These are phyloP conservation scores for Escarpia spicata DNA, from an alignment of 2,888 invertebrate species.

Conservation along the genomic window DNA sequence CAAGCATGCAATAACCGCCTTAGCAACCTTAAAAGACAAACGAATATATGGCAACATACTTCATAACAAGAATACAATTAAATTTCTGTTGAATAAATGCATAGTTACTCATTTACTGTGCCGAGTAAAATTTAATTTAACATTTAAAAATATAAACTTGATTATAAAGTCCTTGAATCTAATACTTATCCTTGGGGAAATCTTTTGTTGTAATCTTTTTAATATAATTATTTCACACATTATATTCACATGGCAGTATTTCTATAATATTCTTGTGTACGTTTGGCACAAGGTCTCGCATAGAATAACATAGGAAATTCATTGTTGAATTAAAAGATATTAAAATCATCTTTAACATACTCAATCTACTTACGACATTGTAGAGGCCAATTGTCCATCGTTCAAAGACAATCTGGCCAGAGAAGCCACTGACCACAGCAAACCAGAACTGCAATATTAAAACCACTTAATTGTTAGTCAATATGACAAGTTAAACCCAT, in stretches of 20 bases:
- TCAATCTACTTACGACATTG: slow-evolving; percentile 79
- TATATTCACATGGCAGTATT: not conserved
- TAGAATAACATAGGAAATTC: not conserved
- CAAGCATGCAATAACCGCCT: too few relatives aligned
- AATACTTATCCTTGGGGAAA: not conserved
- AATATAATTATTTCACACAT: not conserved
- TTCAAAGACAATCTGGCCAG: slow-evolving; percentile 98
- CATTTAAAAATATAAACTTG: not conserved
- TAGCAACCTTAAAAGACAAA: too few relatives aligned
- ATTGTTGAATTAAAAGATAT: not conserved
- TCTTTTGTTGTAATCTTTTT: not conserved
- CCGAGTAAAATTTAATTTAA: not conserved
- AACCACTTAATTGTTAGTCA: not conserved
- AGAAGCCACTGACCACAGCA: slow-evolving; percentile 97
- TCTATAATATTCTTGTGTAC: not conserved
- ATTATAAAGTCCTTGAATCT: not conserved
- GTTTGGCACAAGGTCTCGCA: not conserved
- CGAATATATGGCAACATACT: not conserved
- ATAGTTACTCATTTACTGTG: not conserved
- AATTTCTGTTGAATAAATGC: not conserved
- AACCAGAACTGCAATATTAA: slow-evolving; percentile 81
- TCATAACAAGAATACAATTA: not conserved
- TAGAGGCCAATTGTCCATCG: slow-evolving; percentile 97
- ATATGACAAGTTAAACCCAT: not conserved
- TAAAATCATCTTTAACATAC: not conserved